Base-by-base conservation (phyloP, 2,888 invertebrate species). In the Aphidoletes aphidimyza region DNA sequence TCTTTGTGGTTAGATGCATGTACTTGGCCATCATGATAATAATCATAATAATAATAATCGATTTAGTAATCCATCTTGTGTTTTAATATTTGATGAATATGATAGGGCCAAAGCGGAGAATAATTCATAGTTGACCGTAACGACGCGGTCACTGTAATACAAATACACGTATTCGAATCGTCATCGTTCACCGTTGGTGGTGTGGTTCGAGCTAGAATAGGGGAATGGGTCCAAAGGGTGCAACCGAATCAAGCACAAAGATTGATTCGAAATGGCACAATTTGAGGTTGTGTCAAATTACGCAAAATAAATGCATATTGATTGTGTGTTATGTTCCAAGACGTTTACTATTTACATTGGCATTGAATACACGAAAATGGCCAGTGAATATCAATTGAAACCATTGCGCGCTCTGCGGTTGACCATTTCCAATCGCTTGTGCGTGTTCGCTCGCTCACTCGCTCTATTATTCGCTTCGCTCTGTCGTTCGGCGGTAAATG, bases 11-110 rank as follows among this genome's bases (percentile, higher is more conserved):
- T 69, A 69, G 14, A 69, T 34, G 69, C 69, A 69, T 69, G 14
- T 30, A 69, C 69, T 69, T 69, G 69, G n/a, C n/a, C 5, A 30
- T 30, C 26, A 69, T 30, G 69, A 69, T 69, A 69, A 69, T 30
- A 69, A 69, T 69, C 30, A 69, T 69, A 69, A 69, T 69, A n/a
- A n/a, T n/a, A 69, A 69, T 69, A 69, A 69, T 69, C 69, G 69
- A 69, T 69, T 69, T 69, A 69, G 69, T 69, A 69, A 69, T 69
- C 69, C 69, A 69, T 69, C 69, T 69, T 69, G 69, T 69, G 69
- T 69, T 69, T 69, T 69, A 69, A 69, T 69, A 34, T 69, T 69
- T 69, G 69, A 69, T 69, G 69, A 69, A 69, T 69, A 69, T 69
- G 69, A 69, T 69, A 69, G 69, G 69, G 69, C 69, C 26, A 69